Conservation (phyloP, 2,113 vertebrate genomes). For the Nymphicus hollandicus region DNA sequence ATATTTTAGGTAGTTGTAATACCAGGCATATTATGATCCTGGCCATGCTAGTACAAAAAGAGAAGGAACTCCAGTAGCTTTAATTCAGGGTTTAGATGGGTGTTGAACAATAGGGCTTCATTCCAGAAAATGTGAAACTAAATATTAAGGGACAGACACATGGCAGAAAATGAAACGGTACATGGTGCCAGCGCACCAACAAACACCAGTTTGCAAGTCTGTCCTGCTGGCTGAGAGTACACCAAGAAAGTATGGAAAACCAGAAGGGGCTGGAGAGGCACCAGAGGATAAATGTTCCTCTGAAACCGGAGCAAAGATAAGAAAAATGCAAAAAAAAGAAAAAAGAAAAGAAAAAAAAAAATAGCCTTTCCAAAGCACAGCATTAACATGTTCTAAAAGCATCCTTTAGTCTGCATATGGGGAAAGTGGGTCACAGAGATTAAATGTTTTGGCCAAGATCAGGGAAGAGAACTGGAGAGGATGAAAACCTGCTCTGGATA, state of each 20-base stretch:
- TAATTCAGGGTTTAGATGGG: not conserved
- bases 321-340: not conserved
- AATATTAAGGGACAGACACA: not conserved
- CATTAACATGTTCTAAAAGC: not conserved
- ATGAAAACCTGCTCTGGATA: not conserved
- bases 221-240: not conserved
- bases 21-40: not conserved
- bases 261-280: not conserved
- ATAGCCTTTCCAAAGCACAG: not conserved
- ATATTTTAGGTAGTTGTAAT: not conserved
- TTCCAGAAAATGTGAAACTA: not conserved
- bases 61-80: not conserved
- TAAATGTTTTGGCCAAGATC: conserved; percentile 10
- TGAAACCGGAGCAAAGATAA: not conserved
- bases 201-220: not conserved
- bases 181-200: not conserved
- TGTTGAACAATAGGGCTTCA: not conserved
- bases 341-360: not conserved
- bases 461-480: not conserved
- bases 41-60: not conserved
- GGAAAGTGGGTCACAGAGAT: conserved; percentile 5
- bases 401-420: not conserved
- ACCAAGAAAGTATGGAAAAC: not conserved
- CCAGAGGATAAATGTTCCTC: not conserved
- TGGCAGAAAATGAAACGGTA: not conserved